Conservation (phyloP, 30 jellyfish, hydroid and myxozoan species). For the Turritopsis rubra region DNA sequence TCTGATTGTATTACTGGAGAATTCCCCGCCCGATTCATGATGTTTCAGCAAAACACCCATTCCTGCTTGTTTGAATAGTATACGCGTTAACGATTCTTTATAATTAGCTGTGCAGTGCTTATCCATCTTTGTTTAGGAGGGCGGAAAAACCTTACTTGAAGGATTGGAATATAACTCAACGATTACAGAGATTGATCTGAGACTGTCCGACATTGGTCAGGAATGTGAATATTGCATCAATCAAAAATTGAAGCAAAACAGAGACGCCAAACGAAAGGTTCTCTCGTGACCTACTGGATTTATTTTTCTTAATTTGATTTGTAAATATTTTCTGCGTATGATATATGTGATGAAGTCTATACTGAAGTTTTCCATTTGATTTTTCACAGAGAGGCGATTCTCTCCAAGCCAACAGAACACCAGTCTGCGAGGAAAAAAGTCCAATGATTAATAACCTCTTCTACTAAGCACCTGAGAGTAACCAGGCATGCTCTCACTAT, state of each 20-base stretch:
- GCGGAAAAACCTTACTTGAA: conserved; percentile 88
- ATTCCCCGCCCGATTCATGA: too few species aligned
- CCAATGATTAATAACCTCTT: too few species aligned
- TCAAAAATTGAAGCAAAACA: conserved; percentile 58
- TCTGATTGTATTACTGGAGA: too few species aligned
- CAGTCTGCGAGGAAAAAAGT: too few species aligned
- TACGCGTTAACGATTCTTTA: too few species aligned
- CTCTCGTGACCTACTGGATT: not conserved
- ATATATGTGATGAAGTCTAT: not conserved
- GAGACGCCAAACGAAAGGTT: conserved; percentile 26
- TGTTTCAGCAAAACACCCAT: too few species aligned
- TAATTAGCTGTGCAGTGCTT: too few species aligned
- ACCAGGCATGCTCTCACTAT: too few species aligned
- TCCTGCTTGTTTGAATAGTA: too few species aligned
- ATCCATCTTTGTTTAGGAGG: conserved; percentile 45
- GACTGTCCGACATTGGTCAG: conserved; percentile 84
- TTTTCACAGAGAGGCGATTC: not conserved
- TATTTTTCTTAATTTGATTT: too few species aligned
- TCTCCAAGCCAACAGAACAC: too few species aligned
- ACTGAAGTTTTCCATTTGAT: not conserved
- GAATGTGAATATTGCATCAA: conserved; percentile 77
- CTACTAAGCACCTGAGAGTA: too few species aligned
- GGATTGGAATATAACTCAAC: conserved; percentile 80
- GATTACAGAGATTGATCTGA: conserved; percentile 54
- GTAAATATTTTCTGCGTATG: not conserved